These are phyloP conservation scores for Artibeus lituratus DNA, from an alignment of 2,797 vertebrate genomes.

Conservation along the genomic window DNA sequence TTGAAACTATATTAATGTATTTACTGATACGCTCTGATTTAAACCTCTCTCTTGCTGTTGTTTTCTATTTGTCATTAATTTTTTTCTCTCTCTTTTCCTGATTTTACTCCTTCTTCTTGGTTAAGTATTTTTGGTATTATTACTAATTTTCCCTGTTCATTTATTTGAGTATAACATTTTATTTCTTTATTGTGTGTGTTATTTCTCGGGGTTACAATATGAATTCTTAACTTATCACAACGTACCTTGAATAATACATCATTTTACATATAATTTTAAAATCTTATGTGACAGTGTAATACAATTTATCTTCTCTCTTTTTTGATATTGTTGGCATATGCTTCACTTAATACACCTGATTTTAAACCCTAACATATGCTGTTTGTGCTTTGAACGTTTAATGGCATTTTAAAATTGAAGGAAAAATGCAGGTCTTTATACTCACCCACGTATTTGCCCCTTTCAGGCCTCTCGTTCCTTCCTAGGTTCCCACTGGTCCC, in stretches of 20 bases:
- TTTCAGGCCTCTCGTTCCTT: background rate
- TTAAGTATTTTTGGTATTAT: background rate
- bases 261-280: background rate
- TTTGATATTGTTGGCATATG: background rate
- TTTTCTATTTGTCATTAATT: background rate
- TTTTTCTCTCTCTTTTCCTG: background rate
- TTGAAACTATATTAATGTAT: background rate
- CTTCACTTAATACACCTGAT: background rate
- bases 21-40: background rate
- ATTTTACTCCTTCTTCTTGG: background rate
- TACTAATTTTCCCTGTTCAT: background rate
- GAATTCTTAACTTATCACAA: background rate
- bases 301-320: background rate
- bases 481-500: background rate
- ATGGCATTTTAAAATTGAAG: background rate
- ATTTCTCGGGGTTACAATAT: background rate
- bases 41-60: background rate
- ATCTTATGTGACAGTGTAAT: background rate
- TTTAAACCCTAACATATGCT: background rate
- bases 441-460: background rate
- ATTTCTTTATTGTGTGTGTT: background rate
- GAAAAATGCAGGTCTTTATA: background rate
- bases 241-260: background rate
- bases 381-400: background rate
- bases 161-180: background rate